Conservation (phyloP, 2,113 vertebrate genomes). For the Potamarius usumacintae region DNA sequence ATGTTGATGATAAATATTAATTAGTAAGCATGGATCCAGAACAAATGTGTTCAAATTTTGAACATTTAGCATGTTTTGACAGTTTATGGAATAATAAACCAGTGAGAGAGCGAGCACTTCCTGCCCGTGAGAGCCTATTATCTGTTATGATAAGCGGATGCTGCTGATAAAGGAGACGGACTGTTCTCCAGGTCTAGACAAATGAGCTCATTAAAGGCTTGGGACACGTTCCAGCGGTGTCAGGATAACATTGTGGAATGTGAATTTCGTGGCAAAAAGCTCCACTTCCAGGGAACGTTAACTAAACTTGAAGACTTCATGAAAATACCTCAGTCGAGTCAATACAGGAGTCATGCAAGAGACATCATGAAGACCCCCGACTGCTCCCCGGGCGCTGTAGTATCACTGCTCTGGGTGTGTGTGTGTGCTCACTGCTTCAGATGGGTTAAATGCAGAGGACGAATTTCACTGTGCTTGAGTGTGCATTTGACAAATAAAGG, state of each 20-base stretch:
- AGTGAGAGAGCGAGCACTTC: background rate
- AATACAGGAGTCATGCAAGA: background rate
- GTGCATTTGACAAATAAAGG: too few relatives aligned
- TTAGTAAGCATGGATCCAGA: background rate
- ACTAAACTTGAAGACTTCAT: background rate
- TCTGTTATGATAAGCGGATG: slow-evolving; percentile 31
- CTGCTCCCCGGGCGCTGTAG: too few relatives aligned
- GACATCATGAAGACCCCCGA: too few relatives aligned
- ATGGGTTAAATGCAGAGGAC: too few relatives aligned
- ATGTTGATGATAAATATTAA: background rate
- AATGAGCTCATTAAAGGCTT: slow-evolving; percentile 43
- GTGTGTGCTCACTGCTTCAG: too few relatives aligned
- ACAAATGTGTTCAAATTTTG: background rate
- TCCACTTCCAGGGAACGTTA: too few relatives aligned
- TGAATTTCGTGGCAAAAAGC: slow-evolving; percentile 2
- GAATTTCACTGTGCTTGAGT: too few relatives aligned
- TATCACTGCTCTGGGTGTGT: too few relatives aligned
- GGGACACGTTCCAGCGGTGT: background rate
- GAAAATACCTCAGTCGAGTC: background rate
- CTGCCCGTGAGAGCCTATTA: slow-evolving; percentile 24
- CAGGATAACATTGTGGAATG: slow-evolving; percentile 1
- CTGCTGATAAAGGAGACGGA: slow-evolving; percentile 42
- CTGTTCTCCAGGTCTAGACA: slow-evolving; percentile 19
- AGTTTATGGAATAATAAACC: slow-evolving; percentile 35
- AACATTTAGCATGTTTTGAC: slow-evolving; percentile 27